Conservation (phyloP, 1,140 invertebrate species). For the Octopus sinensis region DNA sequence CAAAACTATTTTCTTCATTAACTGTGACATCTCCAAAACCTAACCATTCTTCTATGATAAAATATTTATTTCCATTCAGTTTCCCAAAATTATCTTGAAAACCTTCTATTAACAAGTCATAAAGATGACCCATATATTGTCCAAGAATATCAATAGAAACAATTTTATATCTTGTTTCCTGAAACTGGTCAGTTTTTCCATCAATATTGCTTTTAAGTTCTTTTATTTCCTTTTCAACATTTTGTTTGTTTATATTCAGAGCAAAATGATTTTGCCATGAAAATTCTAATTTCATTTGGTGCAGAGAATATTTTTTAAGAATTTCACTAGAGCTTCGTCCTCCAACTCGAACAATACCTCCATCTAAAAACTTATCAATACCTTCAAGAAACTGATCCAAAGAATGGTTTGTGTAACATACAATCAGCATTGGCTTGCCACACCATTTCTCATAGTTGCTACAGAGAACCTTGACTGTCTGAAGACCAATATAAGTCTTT, state of each 20-base stretch:
- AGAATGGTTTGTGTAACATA: constrained; percentile 85
- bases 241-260: constrained; percentile 27
- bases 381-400: constrained; percentile 85
- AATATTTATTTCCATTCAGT: constrained; percentile 13
- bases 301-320: constrained; percentile 33
- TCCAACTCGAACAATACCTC: constrained; percentile 69
- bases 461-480: constrained; percentile 52
- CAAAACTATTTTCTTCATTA: constrained; percentile 9
- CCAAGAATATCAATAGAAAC: constrained; percentile 29
- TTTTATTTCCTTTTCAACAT: constrained; percentile 25
- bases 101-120: constrained; percentile 17
- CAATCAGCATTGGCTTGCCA: constrained; percentile 67
- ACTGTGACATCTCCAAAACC: constrained; percentile 21
- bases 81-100: constrained; percentile 19
- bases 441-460: constrained; percentile 46
- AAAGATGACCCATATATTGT: constrained; percentile 30
- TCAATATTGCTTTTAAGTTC: constrained; percentile 29
- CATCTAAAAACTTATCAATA: constrained; percentile 34
- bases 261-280: constrained; percentile 23
- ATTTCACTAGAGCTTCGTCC: constrained; percentile 64
- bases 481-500: constrained; percentile 54
- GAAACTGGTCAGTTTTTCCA: constrained; percentile 27
- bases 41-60: constrained; percentile 31
- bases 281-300: constrained; percentile 25
- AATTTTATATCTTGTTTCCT: constrained; percentile 32